Percentiles rank a stretch among this genome's conserved stretches.
These are phyloP conservation scores for Sycophaga agraensis DNA, from an alignment of 1,140 invertebrate genomes.

Conservation along the genomic window DNA sequence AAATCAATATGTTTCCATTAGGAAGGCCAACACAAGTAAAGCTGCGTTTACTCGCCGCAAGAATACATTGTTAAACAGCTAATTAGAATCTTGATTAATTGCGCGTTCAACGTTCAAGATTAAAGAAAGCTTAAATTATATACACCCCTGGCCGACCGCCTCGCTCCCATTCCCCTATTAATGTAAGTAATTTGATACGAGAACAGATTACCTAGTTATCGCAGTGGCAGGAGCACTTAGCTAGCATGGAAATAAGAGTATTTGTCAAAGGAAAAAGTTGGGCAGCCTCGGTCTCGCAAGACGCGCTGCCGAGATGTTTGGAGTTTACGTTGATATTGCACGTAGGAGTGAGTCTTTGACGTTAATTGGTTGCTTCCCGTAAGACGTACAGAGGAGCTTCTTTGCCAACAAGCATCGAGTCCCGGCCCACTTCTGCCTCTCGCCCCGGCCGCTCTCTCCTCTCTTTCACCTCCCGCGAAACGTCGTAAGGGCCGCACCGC, in stretches of 20 bases:
- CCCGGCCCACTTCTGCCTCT: neutral
- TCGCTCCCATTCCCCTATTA: too few relatives aligned
- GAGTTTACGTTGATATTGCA: slow-evolving; percentile 1
- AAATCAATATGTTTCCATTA: too few relatives aligned
- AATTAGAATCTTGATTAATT: too few relatives aligned
- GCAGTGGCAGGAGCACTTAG: neutral
- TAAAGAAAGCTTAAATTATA: too few relatives aligned
- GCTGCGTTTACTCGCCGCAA: too few relatives aligned
- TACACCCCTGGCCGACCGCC: too few relatives aligned
- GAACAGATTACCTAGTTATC: neutral
- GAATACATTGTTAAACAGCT: too few relatives aligned
- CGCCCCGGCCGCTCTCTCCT: neutral
- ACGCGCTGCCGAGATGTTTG: neutral
- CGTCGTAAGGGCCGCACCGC: neutral
- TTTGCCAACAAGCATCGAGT: neutral
- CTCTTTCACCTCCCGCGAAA: neutral
- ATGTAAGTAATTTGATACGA: neutral
- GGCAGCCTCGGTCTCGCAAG: neutral
- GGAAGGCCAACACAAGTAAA: too few relatives aligned
- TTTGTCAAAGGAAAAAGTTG: slow-evolving; percentile 2
- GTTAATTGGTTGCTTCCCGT: slow-evolving; percentile 16
- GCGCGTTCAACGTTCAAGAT: too few relatives aligned
- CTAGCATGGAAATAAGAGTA: slow-evolving; percentile 1
- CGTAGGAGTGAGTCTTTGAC: slow-evolving; percentile 10
- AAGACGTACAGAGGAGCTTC: neutral